Conservation (phyloP, 2,113 vertebrate species). For the Leiothrix lutea region DNA sequence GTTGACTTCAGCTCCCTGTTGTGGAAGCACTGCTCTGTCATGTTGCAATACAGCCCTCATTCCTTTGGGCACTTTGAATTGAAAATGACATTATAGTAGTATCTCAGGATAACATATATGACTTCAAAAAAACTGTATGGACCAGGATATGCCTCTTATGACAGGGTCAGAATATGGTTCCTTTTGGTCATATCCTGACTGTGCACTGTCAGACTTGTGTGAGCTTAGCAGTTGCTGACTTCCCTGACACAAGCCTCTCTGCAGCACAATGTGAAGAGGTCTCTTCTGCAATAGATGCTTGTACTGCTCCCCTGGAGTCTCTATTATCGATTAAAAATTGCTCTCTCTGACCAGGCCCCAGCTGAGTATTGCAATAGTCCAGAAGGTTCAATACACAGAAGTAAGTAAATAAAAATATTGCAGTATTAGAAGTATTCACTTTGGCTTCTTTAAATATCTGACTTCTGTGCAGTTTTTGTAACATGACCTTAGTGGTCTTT, state of each 20-base stretch:
- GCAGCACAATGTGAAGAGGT: background rate
- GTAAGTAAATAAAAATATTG: background rate
- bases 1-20: rapidly evolving
- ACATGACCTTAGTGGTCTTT: background rate
- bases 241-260: background rate
- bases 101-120: background rate
- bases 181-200: background rate
- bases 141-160: background rate
- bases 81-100: background rate
- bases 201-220: background rate
- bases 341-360: background rate
- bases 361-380: background rate
- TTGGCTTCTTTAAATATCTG: background rate
- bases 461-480: background rate
- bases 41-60: background rate
- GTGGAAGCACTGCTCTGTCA: background rate
- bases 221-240: background rate
- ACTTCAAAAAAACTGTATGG: background rate
- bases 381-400: background rate
- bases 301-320: background rate
- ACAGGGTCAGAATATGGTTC: background rate
- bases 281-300: background rate
- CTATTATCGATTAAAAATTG: background rate
- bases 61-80: background rate
- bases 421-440: background rate